Evolutionary conservation across 2,113 vertebrate genomes (phyloP), one percentile per base, ranked within the genome.

Genomic region (Platysteira castanea): DNA sequence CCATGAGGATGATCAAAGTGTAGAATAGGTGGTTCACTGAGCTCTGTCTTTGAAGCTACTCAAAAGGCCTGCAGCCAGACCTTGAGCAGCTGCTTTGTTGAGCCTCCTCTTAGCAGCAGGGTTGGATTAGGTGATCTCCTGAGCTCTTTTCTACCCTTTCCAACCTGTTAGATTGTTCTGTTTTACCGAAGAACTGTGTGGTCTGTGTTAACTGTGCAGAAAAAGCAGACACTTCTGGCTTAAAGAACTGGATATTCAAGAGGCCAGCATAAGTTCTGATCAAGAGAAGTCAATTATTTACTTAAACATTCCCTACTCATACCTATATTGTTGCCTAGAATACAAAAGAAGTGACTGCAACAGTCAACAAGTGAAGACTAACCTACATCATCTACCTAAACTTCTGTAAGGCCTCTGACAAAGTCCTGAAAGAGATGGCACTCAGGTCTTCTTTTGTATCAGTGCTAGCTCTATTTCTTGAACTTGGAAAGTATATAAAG

Each of bases 201-300:
- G 6, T 63, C 27, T 79, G 33, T 0, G 0, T 93, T 75, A 70
- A 9, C 15, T 3, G 11, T 2, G 1, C 9, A 50, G 74, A 37
- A 85, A 53, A 85, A 53, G 22, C 15, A 35, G 21, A 21, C 8
- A 15, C 14, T 3, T 60, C 27, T 82, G n/a, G 3, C 4, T 47
- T 85, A 18, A 78, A 59, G 22, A 46, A 15, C 15, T 79, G 61
- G 22, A 8, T 92, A 18, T 61, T 95, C 8, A 52, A 70, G 61
- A 44, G 11, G 10, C 5, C 2, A 30, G 35, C 0, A 0, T 52
- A 30, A 70, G 11, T 33, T 70, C 31, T 74, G 42, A 42, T n/a
- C 24, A 88, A 61, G 46, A 57, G 8, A 31, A 53, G 37, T 82
- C 1, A 4, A 7, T 10, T 61, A 4, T 77, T 81, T 53, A 31